phyloP scores from a whole-genome alignment of 2,888 invertebrate genomes.

The Melieria crassipennis region DNA sequence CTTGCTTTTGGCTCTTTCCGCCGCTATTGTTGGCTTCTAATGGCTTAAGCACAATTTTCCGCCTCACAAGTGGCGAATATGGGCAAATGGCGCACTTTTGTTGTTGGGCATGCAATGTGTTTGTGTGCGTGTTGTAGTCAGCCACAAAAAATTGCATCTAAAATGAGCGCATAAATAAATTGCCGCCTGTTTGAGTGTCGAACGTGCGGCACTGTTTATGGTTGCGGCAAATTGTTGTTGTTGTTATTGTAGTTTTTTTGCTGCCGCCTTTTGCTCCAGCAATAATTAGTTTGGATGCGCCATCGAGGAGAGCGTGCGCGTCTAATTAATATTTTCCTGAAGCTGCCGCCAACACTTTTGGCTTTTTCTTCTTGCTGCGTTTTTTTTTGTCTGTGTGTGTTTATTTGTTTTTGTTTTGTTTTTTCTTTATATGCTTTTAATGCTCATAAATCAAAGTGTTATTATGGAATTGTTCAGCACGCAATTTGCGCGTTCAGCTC shows the following conservation, averaged over 20 bases:
- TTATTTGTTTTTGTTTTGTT: no score
- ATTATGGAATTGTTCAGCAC: no score
- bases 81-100: neutral
- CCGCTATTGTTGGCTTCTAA: neutral
- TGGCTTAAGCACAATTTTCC: slow-evolving; percentile 40
- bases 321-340: slow-evolving; percentile 54
- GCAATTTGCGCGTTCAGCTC: no score
- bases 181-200: neutral
- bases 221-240: no score
- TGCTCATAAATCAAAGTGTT: no score
- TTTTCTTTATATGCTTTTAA: no score
- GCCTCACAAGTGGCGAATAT: slow-evolving; percentile 34
- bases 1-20: neutral
- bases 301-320: slow-evolving; percentile 36
- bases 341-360: slow-evolving; percentile 26
- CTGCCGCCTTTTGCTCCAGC: slow-evolving; percentile 9
- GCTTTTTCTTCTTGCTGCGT: neutral
- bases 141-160: slow-evolving; percentile 3
- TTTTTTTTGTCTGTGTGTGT: no score
- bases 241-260: neutral
- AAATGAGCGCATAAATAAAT: slow-evolving; percentile 10
- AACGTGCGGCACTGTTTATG: neutral
- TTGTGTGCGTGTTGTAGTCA: slow-evolving; percentile 11
- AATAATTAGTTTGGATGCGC: slow-evolving; percentile 42
- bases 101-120: neutral